Base-by-base conservation (phyloP, 1,140 invertebrate species). In the Bombus polaris region DNA sequence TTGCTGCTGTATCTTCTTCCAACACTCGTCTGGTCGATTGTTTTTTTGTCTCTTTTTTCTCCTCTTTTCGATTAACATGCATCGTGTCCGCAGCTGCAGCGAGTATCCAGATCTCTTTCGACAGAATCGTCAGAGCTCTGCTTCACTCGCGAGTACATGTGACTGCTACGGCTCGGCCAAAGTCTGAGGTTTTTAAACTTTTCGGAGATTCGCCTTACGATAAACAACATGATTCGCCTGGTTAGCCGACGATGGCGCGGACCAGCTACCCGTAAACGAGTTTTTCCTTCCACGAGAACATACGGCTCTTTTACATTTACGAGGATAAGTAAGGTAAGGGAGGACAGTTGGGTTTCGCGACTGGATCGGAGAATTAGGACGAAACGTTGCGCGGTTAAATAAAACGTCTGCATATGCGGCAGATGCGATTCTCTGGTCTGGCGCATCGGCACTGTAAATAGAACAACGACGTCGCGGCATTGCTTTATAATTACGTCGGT, bases 401-500 rank as follows among this genome's bases (percentile, higher is more conserved):
- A 76, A 83, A 77, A 78, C 18, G 53, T 47, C 47, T 68, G 66
- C 68, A 22, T 44, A 74, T 32, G 32, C 35, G 66, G 66, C 39
- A 44, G 35, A 74, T 62, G 42, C 25, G 81, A 76, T 66, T 9
- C 39, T 53, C 42, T 35, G 35, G 53, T 79, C 75, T 79, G 62
- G 59, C 62, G 47, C 71, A 70, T 47, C 57, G 62, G 22, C 70
- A 42, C 39, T 68, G 39, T 72, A 84, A 87, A 79, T 87, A 84
- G 82, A 82, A 76, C 82, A 74, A 90, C 89, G 84, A 83, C 44
- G 80, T 68, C 75, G 77, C 53, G 62, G 83, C 73, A 81, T 81
- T 81, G 87, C 84, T 90, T 91, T 86, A 82, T 90, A 91, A 91
- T 91, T 87, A 82, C 89, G 78, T 65, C 78, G 85, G 72, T 80